Conservation (phyloP, 2,888 invertebrate species). For the Heliothis peltigera region DNA sequence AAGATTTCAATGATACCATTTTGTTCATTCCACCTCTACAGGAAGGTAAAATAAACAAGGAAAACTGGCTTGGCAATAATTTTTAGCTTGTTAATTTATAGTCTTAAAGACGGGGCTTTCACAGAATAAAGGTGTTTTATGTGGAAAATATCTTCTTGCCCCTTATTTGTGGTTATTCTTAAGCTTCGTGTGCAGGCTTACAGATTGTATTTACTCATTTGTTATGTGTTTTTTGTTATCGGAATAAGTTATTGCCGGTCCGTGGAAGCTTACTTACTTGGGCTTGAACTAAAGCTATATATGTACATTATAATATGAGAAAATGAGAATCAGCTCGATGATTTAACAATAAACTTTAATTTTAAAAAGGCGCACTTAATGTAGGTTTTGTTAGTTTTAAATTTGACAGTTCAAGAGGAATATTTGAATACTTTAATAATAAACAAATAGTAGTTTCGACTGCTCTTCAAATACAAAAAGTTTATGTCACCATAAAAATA, state of each 20-base stretch:
- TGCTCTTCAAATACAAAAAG: background rate
- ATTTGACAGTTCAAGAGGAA: too few species aligned
- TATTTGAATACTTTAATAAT: background rate
- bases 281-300: too few species aligned
- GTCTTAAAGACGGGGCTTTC: slow-evolving; percentile 45
- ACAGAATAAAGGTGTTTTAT: slow-evolving; percentile 43
- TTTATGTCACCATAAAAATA: background rate
- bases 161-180: slow-evolving; percentile 21
- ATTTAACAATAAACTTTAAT: too few species aligned
- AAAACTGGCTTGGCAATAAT: slow-evolving; percentile 57
- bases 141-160: slow-evolving; percentile 33
- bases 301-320: too few species aligned
- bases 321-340: too few species aligned
- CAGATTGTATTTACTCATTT: background rate
- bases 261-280: too few species aligned
- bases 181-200: slow-evolving; percentile 2
- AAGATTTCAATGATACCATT: slow-evolving; percentile 53
- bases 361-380: too few species aligned
- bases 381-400: too few species aligned
- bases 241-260: background rate
- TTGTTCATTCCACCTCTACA: slow-evolving; percentile 45
- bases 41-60: slow-evolving; percentile 57
- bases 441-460: background rate
- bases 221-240: background rate
- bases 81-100: slow-evolving; percentile 62